phyloP scores from a whole-genome alignment of 2,113 vertebrate species.

The Dendrocopos noguchii region DNA sequence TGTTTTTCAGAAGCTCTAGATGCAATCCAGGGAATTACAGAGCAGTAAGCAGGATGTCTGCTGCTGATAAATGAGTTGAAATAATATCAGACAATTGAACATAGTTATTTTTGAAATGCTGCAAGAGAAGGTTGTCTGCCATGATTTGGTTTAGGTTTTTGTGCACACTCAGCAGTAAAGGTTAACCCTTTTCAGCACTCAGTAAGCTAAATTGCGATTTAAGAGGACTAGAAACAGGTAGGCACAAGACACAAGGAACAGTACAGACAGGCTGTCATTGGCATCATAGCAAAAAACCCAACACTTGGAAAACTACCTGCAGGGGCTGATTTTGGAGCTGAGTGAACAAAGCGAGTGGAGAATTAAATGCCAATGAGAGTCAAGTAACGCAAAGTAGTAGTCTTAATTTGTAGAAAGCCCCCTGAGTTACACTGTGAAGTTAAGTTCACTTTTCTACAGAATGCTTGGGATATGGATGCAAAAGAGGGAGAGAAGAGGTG shows the following conservation, averaged over 20 bases:
- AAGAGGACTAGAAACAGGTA: background rate
- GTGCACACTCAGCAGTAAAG: background rate
- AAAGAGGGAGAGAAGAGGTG: background rate
- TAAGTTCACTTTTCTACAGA: background rate
- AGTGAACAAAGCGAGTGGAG: background rate
- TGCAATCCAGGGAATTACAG: background rate
- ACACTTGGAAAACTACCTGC: background rate
- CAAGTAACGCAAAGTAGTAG: background rate
- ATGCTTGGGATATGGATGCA: background rate
- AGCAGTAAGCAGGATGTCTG: background rate
- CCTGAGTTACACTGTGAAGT: background rate
- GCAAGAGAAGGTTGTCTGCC: background rate
- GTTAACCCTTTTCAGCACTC: background rate
- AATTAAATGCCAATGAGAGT: background rate
- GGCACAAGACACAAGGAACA: background rate
- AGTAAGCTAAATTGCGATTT: background rate
- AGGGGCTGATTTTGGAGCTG: background rate
- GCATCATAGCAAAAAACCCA: background rate
- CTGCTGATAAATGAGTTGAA: slow-evolving; percentile 26
- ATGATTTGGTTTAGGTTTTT: background rate
- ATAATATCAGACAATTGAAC: background rate
- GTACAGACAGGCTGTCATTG: background rate
- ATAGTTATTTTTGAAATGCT: background rate
- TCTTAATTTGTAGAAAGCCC: background rate
- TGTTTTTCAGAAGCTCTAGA: background rate